Evolutionary conservation across 2,113 vertebrate species (phyloP).

Genomic region (Corythornis madagascariensis): DNA sequence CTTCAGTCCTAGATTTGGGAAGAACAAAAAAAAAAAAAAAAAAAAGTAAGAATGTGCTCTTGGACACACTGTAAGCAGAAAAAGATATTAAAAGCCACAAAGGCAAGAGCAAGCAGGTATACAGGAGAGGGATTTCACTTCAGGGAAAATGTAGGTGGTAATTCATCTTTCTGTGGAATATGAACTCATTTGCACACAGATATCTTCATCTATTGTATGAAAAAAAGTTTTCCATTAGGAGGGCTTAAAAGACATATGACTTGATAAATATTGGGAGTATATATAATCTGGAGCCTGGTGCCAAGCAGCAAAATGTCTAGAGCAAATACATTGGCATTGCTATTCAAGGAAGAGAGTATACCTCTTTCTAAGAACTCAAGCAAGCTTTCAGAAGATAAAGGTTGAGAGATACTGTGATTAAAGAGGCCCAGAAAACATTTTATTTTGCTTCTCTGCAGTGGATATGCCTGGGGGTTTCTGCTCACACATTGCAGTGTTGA

Average conservation of each 20-base stretch:
- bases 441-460: neutral
- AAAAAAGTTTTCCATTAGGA: neutral
- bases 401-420: neutral
- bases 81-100: neutral
- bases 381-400: neutral
- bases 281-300: neutral
- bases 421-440: neutral
- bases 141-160: neutral
- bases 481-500: neutral
- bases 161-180: neutral
- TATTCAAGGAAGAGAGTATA: neutral
- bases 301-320: neutral
- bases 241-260: neutral
- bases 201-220: neutral
- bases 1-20: neutral
- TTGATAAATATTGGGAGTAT: neutral
- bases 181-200: neutral
- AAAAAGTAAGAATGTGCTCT: neutral
- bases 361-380: neutral
- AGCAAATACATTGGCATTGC: neutral
- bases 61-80: neutral
- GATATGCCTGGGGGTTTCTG: neutral
- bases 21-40: neutral
- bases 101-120: neutral
- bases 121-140: neutral